Evolutionary conservation across 2,888 invertebrate genomes (phyloP).

Genomic region (Andrena trimmerana): DNA sequence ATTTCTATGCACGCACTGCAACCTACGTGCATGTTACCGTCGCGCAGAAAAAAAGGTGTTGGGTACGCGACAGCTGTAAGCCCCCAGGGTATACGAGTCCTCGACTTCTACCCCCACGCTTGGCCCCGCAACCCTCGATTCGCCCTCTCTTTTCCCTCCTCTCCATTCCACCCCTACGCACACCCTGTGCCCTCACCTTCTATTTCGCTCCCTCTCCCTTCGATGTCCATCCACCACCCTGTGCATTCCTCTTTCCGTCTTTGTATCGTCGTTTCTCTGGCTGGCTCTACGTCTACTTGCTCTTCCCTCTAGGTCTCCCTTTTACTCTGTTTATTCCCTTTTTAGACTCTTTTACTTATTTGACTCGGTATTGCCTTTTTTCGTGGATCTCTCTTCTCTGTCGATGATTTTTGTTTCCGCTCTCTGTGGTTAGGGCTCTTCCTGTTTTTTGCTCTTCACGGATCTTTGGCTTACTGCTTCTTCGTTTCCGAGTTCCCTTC

Average conservation of each 20-base stretch:
- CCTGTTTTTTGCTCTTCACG: not conserved
- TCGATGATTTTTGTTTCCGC: constrained; percentile 4
- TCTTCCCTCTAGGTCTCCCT: not conserved
- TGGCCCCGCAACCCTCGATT: constrained; percentile 68
- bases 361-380: not conserved
- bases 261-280: constrained; percentile 21
- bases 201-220: not conserved
- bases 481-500: not conserved
- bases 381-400: not conserved
- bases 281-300: constrained; percentile 8
- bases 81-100: constrained; percentile 81
- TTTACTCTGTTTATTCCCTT: not conserved
- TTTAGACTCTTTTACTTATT: constrained; percentile 11
- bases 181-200: constrained; percentile 31
- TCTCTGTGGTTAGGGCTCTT: not conserved
- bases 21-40: constrained; percentile 61
- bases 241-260: constrained; percentile 28
- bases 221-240: not conserved
- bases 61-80: constrained; percentile 84
- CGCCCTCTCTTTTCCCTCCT: constrained; percentile 57
- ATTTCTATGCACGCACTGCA: constrained; percentile 69
- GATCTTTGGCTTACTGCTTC: not conserved
- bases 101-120: constrained; percentile 79
- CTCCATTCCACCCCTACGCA: constrained; percentile 45
- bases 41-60: constrained; percentile 78